Conservation (phyloP, 2,888 invertebrate genomes). For the Cantharis rustica region DNA sequence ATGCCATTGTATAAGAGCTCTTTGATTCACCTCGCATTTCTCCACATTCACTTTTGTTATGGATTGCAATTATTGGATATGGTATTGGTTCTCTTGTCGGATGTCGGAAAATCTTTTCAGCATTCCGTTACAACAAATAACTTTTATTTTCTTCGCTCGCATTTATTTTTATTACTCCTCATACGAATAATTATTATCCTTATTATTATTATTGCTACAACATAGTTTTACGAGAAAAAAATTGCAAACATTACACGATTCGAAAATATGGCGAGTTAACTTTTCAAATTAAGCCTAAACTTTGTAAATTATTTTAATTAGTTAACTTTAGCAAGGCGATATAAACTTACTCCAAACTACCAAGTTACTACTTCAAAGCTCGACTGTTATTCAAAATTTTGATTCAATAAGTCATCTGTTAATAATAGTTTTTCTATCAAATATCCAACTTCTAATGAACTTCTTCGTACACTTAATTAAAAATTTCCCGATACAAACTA, state of each 20-base stretch:
- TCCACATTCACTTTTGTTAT: constrained; percentile 24
- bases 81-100: constrained; percentile 22
- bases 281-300: constrained; percentile 1
- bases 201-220: neutral
- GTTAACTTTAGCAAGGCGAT: neutral
- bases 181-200: neutral
- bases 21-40: constrained; percentile 22
- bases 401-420: neutral
- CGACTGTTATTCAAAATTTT: neutral
- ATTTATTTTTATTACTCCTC: constrained; percentile 16
- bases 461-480: neutral
- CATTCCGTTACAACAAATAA: constrained; percentile 36
- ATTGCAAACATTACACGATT: neutral
- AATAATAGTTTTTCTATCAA: neutral
- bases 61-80: constrained; percentile 32
- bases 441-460: neutral
- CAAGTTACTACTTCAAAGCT: neutral
- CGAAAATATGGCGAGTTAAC: neutral
- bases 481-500: neutral
- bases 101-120: constrained; percentile 34
- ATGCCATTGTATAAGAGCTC: constrained; percentile 19
- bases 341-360: neutral
- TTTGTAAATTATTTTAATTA: constrained; percentile 4
- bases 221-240: neutral
- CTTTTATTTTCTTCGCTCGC: constrained; percentile 34